Evolutionary conservation across 2,113 vertebrate genomes (phyloP).

Genomic region (Rhineura floridana): DNA sequence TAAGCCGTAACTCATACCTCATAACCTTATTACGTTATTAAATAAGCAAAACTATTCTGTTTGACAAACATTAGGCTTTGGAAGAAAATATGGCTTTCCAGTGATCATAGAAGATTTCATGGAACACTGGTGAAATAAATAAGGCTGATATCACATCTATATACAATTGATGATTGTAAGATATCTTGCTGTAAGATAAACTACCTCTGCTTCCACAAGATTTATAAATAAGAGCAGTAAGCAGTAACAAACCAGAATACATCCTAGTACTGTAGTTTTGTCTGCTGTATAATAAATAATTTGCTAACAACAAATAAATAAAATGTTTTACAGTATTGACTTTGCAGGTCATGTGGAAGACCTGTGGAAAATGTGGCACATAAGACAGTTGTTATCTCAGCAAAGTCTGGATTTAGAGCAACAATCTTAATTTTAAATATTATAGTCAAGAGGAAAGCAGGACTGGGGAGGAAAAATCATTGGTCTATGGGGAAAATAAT

Average conservation of each 20-base stretch:
- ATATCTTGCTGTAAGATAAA: background rate
- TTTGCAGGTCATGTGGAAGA: background rate
- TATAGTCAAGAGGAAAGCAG: background rate
- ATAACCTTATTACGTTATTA: background rate
- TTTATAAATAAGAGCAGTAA: background rate
- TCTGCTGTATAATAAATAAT: slow-evolving; percentile 16
- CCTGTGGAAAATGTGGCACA: background rate
- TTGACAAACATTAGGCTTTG: background rate
- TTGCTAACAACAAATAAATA: background rate
- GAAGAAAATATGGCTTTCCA: background rate
- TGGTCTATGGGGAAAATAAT: background rate
- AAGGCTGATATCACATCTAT: too few relatives aligned
- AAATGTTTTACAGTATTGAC: background rate
- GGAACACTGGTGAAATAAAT: background rate
- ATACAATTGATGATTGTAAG: too few relatives aligned
- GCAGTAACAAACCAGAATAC: background rate
- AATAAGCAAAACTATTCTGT: background rate
- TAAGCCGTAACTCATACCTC: background rate
- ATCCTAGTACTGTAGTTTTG: background rate
- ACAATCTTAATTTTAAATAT: background rate
- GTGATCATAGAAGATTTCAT: too few relatives aligned
- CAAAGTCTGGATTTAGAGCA: slow-evolving; percentile 5
- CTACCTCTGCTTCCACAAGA: background rate
- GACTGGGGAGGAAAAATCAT: accelerated
- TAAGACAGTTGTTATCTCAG: background rate